phyloP scores from a whole-genome alignment of 1,140 invertebrate species.

The Habropoda laboriosa region DNA sequence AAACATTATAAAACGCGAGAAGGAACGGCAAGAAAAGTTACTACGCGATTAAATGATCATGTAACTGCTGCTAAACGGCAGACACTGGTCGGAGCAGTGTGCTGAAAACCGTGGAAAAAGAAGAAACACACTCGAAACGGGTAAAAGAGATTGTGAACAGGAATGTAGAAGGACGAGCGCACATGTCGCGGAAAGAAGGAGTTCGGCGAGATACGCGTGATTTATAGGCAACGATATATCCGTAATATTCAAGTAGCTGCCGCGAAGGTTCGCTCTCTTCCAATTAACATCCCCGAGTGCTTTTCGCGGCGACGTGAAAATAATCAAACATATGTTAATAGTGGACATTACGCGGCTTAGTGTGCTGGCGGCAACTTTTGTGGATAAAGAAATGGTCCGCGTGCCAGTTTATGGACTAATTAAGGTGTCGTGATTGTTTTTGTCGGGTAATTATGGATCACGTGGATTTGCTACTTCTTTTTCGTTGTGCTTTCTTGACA shows the following conservation, averaged over 20 bases:
- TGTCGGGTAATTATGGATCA: background rate
- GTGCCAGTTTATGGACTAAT: constrained; percentile 13
- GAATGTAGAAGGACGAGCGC: constrained; percentile 30
- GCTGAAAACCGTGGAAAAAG: background rate
- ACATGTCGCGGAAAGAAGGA: background rate
- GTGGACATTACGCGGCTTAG: background rate
- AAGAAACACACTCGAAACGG: background rate
- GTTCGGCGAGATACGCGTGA: constrained; percentile 8
- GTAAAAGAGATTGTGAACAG: background rate
- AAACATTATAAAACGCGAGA: background rate
- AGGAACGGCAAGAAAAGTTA: background rate
- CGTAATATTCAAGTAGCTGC: constrained; percentile 13
- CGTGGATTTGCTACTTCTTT: background rate
- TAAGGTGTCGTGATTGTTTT: constrained; percentile 11
- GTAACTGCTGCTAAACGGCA: constrained; percentile 12
- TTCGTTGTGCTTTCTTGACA: background rate
- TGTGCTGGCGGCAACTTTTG: background rate
- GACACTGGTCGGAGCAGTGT: too few relatives aligned
- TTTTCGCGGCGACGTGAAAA: background rate
- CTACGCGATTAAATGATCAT: constrained; percentile 18
- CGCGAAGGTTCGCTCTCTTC: background rate
- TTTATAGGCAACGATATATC: constrained; percentile 17
- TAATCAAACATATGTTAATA: constrained; percentile 32
- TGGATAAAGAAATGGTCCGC: constrained; percentile 4
- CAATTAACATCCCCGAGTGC: constrained; percentile 15